Conservation (phyloP, 1,140 invertebrate genomes). For the Panagrolaimus sp. region DNA sequence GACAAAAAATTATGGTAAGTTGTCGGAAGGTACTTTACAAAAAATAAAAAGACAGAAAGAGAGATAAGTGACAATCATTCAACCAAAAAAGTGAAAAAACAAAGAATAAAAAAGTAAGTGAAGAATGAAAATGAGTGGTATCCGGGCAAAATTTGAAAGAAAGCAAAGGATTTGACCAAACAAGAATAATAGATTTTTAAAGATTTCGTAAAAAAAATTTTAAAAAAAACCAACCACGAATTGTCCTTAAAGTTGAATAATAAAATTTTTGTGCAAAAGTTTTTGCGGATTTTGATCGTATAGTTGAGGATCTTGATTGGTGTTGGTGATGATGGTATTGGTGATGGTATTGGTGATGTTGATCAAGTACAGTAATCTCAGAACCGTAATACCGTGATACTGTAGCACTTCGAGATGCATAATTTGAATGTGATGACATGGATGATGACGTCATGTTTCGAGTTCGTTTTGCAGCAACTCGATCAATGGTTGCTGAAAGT, state of each 20-base stretch:
- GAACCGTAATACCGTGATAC: constrained; percentile 2
- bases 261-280: not conserved
- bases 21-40: not conserved
- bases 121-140: not conserved
- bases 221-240: not conserved
- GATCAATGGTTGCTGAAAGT: not conserved
- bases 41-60: not conserved
- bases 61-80: not conserved
- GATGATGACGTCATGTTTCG: not conserved
- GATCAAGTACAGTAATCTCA: not conserved
- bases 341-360: no score
- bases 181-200: constrained; percentile 4
- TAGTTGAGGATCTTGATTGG: not conserved
- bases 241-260: constrained; percentile 15
- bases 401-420: not conserved
- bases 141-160: no score
- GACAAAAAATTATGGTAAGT: no score
- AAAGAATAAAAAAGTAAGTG: not conserved
- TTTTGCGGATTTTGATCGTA: constrained; percentile 4
- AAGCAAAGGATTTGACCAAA: not conserved
- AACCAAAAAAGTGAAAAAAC: not conserved
- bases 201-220: not conserved
- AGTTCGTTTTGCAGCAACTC: constrained; percentile 3
- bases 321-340: no score
- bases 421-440: not conserved